Percentiles rank a stretch among this genome's conserved stretches.
Conservation (phyloP, 2,113 vertebrate species). For the Paratilapia polleni region DNA sequence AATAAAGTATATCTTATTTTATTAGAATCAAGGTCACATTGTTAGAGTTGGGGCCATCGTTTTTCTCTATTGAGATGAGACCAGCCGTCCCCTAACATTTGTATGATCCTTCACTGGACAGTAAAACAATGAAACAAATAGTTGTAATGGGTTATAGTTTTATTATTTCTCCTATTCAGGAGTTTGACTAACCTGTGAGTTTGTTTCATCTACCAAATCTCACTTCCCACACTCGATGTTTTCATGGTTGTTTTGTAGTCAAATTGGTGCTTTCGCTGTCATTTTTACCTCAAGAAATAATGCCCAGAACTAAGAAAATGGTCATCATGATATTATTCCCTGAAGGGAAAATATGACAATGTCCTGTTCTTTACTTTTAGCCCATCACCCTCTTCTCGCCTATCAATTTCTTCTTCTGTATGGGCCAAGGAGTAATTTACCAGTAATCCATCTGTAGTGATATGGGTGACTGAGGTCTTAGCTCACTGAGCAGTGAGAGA, state of each 20-base stretch:
- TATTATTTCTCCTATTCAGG: neutral
- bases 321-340: neutral
- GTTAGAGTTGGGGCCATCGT: neutral
- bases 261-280: neutral
- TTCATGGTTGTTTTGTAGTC: neutral
- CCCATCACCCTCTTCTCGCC: neutral
- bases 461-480: conserved; percentile 46
- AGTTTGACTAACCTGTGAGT: neutral
- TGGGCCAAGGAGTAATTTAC: conserved; percentile 40
- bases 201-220: neutral
- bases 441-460: conserved; percentile 52
- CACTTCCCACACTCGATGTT: neutral
- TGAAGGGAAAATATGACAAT: neutral
- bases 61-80: neutral
- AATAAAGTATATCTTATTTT: neutral
- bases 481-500: conserved; percentile 36
- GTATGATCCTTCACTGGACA: neutral
- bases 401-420: conserved; percentile 21
- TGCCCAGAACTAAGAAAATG: neutral
- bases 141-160: too few relatives aligned
- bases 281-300: neutral
- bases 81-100: neutral
- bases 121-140: too few relatives aligned
- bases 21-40: neutral
- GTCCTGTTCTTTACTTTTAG: conserved; percentile 5